Percentiles rank a stretch among this genome's conserved stretches.
phyloP scores from a whole-genome alignment of 2,113 vertebrate genomes.

The Mus pahari region DNA sequence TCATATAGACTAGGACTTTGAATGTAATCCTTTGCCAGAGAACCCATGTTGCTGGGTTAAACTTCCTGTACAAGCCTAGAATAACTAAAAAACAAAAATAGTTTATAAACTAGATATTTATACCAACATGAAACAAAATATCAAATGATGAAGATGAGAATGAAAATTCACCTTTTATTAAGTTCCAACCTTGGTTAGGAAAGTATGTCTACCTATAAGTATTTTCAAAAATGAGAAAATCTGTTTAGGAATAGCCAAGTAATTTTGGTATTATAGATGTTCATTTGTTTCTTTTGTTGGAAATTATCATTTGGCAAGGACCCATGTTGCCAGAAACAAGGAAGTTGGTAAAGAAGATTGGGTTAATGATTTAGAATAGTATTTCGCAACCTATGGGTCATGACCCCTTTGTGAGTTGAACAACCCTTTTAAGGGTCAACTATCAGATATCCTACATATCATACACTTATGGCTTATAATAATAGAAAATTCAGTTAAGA shows the following conservation, averaged over 20 bases:
- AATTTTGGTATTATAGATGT: not conserved
- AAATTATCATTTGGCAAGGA: not conserved
- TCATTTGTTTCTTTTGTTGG: not conserved
- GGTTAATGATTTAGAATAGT: not conserved
- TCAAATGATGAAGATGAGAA: slow-evolving; percentile 11
- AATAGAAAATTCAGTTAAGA: not conserved
- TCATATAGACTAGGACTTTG: too few relatives aligned
- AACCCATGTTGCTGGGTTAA: too few relatives aligned
- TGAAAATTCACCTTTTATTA: not conserved
- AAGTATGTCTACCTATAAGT: not conserved
- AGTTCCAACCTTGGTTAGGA: not conserved
- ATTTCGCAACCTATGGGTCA: not conserved
- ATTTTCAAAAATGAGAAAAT: not conserved
- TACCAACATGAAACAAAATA: not conserved
- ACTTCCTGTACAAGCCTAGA: not conserved
- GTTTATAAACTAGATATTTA: slow-evolving; percentile 10
- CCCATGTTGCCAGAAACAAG: not conserved
- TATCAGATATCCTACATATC: not conserved
- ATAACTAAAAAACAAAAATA: not conserved
- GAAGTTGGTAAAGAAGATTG: not conserved
- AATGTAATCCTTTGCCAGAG: too few relatives aligned
- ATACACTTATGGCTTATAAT: not conserved
- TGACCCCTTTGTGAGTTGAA: not conserved
- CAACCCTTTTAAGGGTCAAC: not conserved
- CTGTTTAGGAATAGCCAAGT: not conserved